Percentiles rank a stretch among this genome's conserved stretches.
These are phyloP conservation scores for Halichondria panicea DNA, from an alignment of 37 sponge, comb jelly and placozoan genomes.

Conservation along the genomic window DNA sequence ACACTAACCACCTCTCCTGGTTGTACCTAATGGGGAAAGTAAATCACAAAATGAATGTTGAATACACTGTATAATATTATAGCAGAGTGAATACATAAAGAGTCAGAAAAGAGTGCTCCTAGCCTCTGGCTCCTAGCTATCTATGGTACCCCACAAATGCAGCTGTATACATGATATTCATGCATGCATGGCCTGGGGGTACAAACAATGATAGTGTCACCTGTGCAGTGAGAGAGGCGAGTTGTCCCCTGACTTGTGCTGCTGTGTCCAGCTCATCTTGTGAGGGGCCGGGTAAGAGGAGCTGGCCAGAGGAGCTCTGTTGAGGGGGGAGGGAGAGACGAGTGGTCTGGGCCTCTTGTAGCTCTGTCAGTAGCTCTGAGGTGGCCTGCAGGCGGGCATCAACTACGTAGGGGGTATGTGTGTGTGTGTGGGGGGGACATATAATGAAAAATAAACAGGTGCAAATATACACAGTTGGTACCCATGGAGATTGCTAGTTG, in stretches of 20 bases:
- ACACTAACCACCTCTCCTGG: conserved; percentile 64
- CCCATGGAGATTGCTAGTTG: too few species aligned
- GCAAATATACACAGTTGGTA: too few species aligned
- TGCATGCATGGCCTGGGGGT: neutral
- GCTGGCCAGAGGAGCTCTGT: neutral
- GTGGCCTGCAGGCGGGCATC: conserved; percentile 20
- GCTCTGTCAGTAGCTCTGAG: conserved; percentile 30
- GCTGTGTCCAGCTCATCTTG: conserved; percentile 42
- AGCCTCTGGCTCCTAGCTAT: neutral
- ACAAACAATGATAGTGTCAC: neutral
- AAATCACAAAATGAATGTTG: too few species aligned
- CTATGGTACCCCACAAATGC: neutral
- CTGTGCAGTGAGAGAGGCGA: conserved; percentile 40
- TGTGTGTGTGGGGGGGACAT: too few species aligned
- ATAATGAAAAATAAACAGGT: too few species aligned
- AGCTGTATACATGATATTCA: neutral
- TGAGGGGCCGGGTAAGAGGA: conserved; percentile 22
- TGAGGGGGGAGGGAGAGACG: conserved; percentile 34
- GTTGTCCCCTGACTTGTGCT: conserved; percentile 2
- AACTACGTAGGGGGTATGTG: neutral
- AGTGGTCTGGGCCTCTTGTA: conserved; percentile 32
- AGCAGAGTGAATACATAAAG: neutral
- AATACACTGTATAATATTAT: too few species aligned
- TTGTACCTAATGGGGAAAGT: conserved; percentile 31
- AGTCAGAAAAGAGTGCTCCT: neutral